These are phyloP conservation scores for Cyanoderma ruficeps DNA, from an alignment of 2,113 vertebrate genomes.

Conservation along the genomic window DNA sequence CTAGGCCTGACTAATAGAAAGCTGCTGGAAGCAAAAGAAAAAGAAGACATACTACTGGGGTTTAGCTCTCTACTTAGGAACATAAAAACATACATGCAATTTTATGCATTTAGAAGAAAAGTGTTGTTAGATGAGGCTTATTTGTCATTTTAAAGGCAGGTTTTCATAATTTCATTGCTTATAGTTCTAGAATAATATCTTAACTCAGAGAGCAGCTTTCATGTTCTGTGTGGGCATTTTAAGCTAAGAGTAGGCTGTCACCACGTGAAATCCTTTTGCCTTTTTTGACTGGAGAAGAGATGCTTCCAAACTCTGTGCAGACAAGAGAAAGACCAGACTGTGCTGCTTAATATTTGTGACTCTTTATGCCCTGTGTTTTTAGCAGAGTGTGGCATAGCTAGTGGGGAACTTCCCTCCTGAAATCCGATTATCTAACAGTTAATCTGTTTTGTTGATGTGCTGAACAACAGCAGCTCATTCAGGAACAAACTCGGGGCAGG, in stretches of 20 bases:
- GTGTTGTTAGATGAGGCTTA: neutral
- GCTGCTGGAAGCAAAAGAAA: neutral
- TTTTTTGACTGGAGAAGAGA: neutral
- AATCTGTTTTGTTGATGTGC: conserved; percentile 47
- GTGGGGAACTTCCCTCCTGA: neutral
- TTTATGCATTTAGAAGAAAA: neutral
- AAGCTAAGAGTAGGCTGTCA: neutral
- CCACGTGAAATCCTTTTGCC: neutral
- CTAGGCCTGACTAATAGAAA: neutral
- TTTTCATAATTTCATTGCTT: neutral
- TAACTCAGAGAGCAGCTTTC: neutral
- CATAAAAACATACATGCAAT: fast-evolving
- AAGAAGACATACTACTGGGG: fast-evolving
- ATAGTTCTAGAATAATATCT: neutral
- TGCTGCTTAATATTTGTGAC: neutral
- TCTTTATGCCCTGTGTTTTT: neutral
- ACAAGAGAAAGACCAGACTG: neutral
- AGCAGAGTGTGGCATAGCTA: neutral
- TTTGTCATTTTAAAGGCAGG: neutral
- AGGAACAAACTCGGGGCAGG: neutral
- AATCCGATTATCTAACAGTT: conserved; percentile 49
- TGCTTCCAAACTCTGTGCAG: neutral
- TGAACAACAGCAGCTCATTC: conserved; percentile 9
- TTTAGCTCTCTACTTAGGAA: neutral
- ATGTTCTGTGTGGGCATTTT: neutral